Conservation (phyloP, 2,113 vertebrate species). For the Scalopus aquaticus region DNA sequence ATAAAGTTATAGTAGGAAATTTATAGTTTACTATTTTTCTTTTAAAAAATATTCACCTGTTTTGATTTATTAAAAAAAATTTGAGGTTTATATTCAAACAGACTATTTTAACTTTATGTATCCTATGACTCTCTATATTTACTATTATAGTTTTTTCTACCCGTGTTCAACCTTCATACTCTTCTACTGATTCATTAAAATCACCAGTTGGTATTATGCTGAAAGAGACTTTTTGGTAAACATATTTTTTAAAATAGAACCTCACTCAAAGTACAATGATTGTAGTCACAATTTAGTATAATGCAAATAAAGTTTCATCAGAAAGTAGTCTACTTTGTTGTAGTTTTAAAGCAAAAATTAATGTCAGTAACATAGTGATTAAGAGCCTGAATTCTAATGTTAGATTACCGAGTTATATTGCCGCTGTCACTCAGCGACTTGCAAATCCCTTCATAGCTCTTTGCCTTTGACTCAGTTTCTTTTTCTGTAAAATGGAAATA, state of each 20-base stretch:
- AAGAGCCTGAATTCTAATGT: background rate
- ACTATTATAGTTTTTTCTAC: background rate
- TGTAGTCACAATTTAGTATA: background rate
- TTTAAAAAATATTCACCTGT: background rate
- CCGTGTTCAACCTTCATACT: background rate
- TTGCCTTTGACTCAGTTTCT: background rate
- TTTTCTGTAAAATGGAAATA: background rate
- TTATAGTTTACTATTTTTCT: background rate
- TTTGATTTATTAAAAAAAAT: background rate
- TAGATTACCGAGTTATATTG: background rate
- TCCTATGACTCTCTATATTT: background rate
- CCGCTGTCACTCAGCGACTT: background rate
- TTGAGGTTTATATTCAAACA: background rate
- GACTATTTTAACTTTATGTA: background rate
- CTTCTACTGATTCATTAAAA: constrained; percentile 1
- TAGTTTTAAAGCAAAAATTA: background rate
- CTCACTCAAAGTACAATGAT: background rate
- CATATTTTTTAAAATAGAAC: background rate
- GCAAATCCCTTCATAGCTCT: background rate
- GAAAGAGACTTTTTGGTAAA: background rate
- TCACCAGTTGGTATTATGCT: background rate
- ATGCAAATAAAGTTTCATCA: background rate
- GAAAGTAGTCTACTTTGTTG: background rate
- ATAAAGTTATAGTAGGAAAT: background rate
- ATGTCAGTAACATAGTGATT: background rate